These are phyloP conservation scores for Drosophila navojoa DNA, from an alignment of 1,140 invertebrate species.

Conservation along the genomic window DNA sequence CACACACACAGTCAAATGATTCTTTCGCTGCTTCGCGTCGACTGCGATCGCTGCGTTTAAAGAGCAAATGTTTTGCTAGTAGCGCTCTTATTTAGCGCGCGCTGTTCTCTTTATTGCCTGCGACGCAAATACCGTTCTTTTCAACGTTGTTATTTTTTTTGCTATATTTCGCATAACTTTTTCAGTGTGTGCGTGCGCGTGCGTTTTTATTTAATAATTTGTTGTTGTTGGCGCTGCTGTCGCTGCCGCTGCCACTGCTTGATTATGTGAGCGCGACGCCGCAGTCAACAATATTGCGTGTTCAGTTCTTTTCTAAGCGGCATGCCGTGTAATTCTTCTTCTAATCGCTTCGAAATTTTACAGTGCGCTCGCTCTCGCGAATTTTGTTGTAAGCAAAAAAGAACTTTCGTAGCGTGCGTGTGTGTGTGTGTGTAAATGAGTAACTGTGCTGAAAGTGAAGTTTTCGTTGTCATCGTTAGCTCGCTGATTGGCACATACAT, in stretches of 20 bases:
- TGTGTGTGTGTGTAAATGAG: constrained; percentile 8
- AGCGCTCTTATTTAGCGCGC: constrained; percentile 19
- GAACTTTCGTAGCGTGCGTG: constrained; percentile 2
- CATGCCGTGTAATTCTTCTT: constrained; percentile 79
- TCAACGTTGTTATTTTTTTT: constrained; percentile 41
- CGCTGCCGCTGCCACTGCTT: constrained; percentile 52
- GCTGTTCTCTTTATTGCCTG: constrained; percentile 55
- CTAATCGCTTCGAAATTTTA: constrained; percentile 72
- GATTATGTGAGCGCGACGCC: constrained; percentile 63
- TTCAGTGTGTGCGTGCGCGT: constrained; percentile 51
- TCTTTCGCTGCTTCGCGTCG: constrained; percentile 19
- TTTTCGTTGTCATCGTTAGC: constrained; percentile 37
- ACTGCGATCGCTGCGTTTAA: constrained; percentile 27
- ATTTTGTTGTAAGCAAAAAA: constrained; percentile 17
- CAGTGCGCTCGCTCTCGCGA: constrained; percentile 44
- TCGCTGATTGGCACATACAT: constrained; percentile 11
- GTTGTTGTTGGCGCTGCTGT: constrained; percentile 34
- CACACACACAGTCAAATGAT: constrained; percentile 14
- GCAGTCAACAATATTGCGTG: constrained; percentile 62
- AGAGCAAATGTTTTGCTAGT: constrained; percentile 11
- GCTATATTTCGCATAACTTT: constrained; percentile 71
- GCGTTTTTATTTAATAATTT: constrained; percentile 79
- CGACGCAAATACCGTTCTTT: constrained; percentile 80
- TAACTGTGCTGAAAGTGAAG: constrained; percentile 40
- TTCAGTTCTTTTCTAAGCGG: constrained; percentile 83